Base-by-base conservation (phyloP, 2,113 vertebrate genomes). In the Mesembrinibis cayennensis region DNA sequence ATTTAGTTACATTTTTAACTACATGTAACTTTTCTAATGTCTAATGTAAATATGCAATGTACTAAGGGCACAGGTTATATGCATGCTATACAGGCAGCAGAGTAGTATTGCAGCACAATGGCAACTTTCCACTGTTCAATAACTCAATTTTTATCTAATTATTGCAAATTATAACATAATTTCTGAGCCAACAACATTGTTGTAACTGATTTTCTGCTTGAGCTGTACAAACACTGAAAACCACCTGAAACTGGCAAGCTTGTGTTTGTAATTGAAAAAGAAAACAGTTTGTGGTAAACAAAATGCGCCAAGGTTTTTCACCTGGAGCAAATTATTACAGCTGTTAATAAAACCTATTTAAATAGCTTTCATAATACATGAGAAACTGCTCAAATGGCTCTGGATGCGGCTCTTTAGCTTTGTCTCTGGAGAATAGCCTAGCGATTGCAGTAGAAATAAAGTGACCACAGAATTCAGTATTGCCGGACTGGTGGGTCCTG, bases 91-190 rank as follows among this genome's bases (percentile, higher is more conserved):
- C 13, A 66, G 66, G 36, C 67, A 93, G 58, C 10, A 70, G 59
- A 80, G 44, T 42, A 73, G 20, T 32, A 45, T 66, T 89, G 45
- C 42, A 80, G 62, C 73, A 73, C 22, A 77, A 94, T 53, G 61
- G n/a, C 42, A 94, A 67, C 20, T 88, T 94, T 95, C 80, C n/a
- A 45, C 58, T 70, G 29, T 71, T 96, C 81, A 93, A 22, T 66
- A 91, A 82, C 47, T 85, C 81, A 93, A 91, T 96, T 94, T 95
- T 95, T 91, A 50, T 77, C 42, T 95, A 95, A 97, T 97, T 96
- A 95, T 63, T 3, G 0, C 70, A 91, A 96, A 97, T 95, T 93
- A 92, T 49, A 88, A 83, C 38, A 32, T 74, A 90, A 95, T 89
- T 89, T 76, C 79, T 70, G 76, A 76, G 88, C 70, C 94, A 95